Evolutionary conservation across 2,888 invertebrate species (phyloP).

Genomic region (Cotesia congregata): DNA sequence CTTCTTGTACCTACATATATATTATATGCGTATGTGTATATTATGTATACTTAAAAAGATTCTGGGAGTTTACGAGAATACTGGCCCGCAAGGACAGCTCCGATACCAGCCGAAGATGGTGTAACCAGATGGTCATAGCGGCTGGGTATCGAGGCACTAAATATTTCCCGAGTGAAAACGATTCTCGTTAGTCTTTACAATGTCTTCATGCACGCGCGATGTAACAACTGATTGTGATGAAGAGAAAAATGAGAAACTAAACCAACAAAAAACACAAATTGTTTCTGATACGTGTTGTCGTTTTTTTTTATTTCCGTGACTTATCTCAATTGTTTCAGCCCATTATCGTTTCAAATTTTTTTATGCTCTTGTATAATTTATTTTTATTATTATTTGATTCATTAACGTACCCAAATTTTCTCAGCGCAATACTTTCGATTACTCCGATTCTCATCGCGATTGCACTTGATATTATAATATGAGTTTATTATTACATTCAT

Average conservation of each 20-base stretch:
- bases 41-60: not conserved
- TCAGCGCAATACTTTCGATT: constrained; percentile 5
- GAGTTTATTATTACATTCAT: not conserved
- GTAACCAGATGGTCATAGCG: constrained; percentile 44
- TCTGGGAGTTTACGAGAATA: not conserved
- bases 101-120: constrained; percentile 23
- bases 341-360: not conserved
- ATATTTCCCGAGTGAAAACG: constrained; percentile 17
- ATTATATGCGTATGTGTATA: not conserved
- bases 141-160: constrained; percentile 15
- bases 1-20: not conserved
- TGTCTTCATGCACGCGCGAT: constrained; percentile 1
- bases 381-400: constrained; percentile 6
- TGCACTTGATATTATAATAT: not conserved
- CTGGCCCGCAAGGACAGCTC: not conserved
- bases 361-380: constrained; percentile 1
- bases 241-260: constrained; percentile 2
- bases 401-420: not conserved
- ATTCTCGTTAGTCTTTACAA: constrained; percentile 19
- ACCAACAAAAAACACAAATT: not conserved
- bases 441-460: not conserved
- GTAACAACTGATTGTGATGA: constrained; percentile 3
- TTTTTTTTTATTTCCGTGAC: not conserved
- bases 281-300: not conserved
- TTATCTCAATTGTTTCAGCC: not conserved